These are phyloP conservation scores for Drosophila persimilis DNA, from an alignment of 1,140 invertebrate species.

Conservation along the genomic window DNA sequence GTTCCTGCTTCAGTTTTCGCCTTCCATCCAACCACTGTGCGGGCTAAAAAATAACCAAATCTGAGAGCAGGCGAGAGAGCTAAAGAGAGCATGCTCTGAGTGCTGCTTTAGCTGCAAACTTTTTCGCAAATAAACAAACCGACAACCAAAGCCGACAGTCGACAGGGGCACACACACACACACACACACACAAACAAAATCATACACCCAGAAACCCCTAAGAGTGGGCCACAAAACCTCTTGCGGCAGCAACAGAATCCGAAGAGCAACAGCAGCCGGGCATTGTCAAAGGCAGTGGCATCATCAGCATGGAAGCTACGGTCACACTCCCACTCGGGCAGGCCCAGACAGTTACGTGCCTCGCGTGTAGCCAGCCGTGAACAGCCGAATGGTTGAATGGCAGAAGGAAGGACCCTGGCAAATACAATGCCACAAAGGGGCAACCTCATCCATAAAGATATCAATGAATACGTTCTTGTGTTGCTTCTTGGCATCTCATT, in stretches of 20 bases:
- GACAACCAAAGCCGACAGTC: conserved; percentile 50
- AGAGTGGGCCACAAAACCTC: conserved; percentile 27
- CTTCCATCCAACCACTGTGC: neutral
- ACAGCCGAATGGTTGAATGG: conserved; percentile 45
- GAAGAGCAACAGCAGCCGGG: conserved; percentile 31
- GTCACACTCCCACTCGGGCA: conserved; percentile 21
- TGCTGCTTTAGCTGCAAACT: conserved; percentile 55
- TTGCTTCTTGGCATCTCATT: conserved; percentile 31
- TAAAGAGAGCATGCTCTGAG: conserved; percentile 24
- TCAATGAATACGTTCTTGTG: conserved; percentile 62
- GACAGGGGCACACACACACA: conserved; percentile 6
- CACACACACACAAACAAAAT: conserved; percentile 11
- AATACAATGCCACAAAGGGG: conserved; percentile 38
- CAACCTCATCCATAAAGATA: conserved; percentile 67
- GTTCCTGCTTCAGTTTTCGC: too few relatives aligned
- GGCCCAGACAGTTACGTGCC: conserved; percentile 14
- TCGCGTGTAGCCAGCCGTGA: conserved; percentile 61
- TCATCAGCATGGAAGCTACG: conserved; percentile 53
- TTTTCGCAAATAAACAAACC: conserved; percentile 74
- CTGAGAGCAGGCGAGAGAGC: conserved; percentile 14
- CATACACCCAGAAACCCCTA: neutral
- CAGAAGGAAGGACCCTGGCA: conserved; percentile 9
- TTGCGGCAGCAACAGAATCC: conserved; percentile 30
- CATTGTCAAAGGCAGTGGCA: conserved; percentile 72
- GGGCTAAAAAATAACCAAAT: conserved; percentile 1